These are phyloP conservation scores for Nematolebias whitei DNA, from an alignment of 2,113 vertebrate genomes.

Conservation along the genomic window DNA sequence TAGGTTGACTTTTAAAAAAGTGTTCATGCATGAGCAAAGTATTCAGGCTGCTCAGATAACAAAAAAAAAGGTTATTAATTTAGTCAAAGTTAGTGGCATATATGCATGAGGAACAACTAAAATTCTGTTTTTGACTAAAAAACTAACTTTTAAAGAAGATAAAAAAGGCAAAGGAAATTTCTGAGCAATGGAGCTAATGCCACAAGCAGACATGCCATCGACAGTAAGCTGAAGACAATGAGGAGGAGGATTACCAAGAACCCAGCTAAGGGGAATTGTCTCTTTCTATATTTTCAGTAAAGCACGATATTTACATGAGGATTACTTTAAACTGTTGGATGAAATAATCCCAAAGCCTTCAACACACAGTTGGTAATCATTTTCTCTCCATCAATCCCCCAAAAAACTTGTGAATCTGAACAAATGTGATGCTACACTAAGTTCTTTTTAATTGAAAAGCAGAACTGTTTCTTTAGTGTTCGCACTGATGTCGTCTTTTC, in stretches of 20 bases:
- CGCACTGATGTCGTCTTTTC: constrained; percentile 14
- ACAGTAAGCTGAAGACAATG: constrained; percentile 80
- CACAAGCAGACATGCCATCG: constrained; percentile 68
- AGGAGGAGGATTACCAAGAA: constrained; percentile 69
- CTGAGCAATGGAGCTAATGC: constrained; percentile 62
- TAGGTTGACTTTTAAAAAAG: neutral
- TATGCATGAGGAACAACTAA: constrained; percentile 34
- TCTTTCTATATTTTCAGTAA: constrained; percentile 77
- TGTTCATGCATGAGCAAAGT: neutral
- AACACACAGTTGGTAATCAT: constrained; percentile 63
- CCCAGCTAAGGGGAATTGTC: constrained; percentile 45
- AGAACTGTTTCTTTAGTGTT: constrained; percentile 21
- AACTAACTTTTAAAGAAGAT: constrained; percentile 54
- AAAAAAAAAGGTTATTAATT: constrained; percentile 40
- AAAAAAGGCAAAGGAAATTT: constrained; percentile 64
- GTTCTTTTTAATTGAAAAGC: constrained; percentile 15
- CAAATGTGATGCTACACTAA: constrained; percentile 46
- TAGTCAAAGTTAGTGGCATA: constrained; percentile 8
- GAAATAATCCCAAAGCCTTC: constrained; percentile 73
- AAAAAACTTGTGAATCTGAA: constrained; percentile 54
- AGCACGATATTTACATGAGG: constrained; percentile 77
- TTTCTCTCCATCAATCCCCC: constrained; percentile 54
- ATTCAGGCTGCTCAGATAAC: constrained; percentile 11
- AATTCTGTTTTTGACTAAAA: constrained; percentile 41
- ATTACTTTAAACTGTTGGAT: constrained; percentile 76